A percentile compares a stretch with the other conserved stretches of the same genome.
Conservation (phyloP, 2,113 vertebrate genomes). For the Saccopteryx bilineata region DNA sequence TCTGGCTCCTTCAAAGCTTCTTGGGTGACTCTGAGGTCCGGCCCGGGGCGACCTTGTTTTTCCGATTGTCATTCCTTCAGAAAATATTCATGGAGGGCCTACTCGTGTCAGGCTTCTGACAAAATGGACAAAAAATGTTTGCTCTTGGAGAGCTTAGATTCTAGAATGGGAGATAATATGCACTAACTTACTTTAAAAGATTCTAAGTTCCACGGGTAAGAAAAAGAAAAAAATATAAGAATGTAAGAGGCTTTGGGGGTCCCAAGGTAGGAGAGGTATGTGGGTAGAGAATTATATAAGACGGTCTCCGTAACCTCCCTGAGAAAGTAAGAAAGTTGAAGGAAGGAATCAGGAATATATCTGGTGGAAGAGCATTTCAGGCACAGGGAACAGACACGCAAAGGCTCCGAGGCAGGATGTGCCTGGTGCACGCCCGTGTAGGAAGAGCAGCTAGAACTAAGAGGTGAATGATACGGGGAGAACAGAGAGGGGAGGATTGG, state of each 20-base stretch:
- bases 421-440: neutral
- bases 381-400: neutral
- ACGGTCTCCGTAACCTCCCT: neutral
- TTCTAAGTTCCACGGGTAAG: fast-evolving
- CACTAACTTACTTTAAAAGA: neutral
- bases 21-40: neutral
- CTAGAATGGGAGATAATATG: neutral
- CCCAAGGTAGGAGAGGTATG: too few species aligned
- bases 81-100: neutral
- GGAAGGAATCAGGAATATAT: neutral
- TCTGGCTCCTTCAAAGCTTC: neutral
- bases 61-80: neutral
- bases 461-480: fast-evolving
- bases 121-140: neutral
- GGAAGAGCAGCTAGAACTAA: neutral
- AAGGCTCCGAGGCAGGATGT: neutral
- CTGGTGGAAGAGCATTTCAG: neutral
- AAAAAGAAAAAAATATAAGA: too few species aligned
- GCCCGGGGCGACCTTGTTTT: neutral
- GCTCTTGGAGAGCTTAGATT: neutral
- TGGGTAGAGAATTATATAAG: neutral
- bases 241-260: neutral
- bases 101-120: neutral
- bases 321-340: neutral
- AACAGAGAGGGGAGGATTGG: fast-evolving